Conservation (phyloP, 2,113 vertebrate species). For the Gracilinanus agilis region DNA sequence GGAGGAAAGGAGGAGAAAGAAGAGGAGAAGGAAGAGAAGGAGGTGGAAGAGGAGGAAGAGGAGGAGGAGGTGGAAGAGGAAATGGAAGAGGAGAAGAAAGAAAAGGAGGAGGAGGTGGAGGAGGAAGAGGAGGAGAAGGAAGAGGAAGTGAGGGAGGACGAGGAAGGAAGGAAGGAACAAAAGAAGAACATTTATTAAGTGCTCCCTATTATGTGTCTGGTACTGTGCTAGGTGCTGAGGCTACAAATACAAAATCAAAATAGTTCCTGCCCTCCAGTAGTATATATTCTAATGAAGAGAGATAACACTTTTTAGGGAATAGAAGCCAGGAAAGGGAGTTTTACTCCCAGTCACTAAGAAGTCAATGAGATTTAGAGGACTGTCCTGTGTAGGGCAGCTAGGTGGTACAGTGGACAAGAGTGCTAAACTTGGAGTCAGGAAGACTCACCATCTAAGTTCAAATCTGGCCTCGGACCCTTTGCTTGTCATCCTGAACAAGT, state of each 20-base stretch:
- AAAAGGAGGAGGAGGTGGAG: no score
- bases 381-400: not conserved
- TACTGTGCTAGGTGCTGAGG: not conserved
- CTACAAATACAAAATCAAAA: not conserved
- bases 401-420: not conserved
- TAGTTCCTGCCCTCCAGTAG: not conserved
- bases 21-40: no score
- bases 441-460: not conserved
- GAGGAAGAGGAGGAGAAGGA: not conserved
- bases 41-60: accelerated
- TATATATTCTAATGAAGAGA: not conserved
- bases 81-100: no score
- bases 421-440: not conserved
- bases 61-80: not conserved
- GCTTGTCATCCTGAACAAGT: not conserved
- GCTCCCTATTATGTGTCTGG: not conserved
- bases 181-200: not conserved
- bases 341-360: not conserved
- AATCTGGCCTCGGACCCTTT: not conserved
- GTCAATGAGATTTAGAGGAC: not conserved
- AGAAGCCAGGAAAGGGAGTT: not conserved
- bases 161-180: not conserved
- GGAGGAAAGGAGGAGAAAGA: no score
- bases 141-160: accelerated
- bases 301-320: not conserved